A percentile compares a stretch with the other conserved stretches of the same genome.
These are phyloP conservation scores for Geopemphigus sp. DNA, from an alignment of 1,140 invertebrate species.

Conservation along the genomic window DNA sequence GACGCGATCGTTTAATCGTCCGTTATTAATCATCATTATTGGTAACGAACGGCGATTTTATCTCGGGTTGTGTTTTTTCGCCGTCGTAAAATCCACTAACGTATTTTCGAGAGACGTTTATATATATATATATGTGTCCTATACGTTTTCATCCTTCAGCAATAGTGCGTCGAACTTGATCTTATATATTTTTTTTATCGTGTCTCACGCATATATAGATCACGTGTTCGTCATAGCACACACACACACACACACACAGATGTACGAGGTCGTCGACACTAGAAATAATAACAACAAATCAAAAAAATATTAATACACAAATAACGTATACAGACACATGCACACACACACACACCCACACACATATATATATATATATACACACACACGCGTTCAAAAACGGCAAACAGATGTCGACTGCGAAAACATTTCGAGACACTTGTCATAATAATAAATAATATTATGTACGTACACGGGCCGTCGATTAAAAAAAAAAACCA, in stretches of 20 bases:
- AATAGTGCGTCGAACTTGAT: too few relatives aligned
- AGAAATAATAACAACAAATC: constrained; percentile 7
- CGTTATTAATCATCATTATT: too few relatives aligned
- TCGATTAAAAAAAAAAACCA: too few relatives aligned
- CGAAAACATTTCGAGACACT: constrained; percentile 3
- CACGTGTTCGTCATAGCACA: background rate
- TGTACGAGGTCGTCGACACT: background rate
- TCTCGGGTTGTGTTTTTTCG: too few relatives aligned
- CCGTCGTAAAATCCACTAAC: too few relatives aligned
- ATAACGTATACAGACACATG: background rate
- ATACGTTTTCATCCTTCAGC: background rate
- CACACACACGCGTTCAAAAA: background rate
- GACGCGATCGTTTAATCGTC: too few relatives aligned
- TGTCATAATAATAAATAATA: constrained; percentile 4
- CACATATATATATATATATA: background rate
- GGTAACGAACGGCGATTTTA: too few relatives aligned
- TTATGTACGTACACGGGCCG: background rate
- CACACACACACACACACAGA: background rate
- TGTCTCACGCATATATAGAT: background rate
- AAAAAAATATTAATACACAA: constrained; percentile 15
- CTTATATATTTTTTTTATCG: too few relatives aligned
- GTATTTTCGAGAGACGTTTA: too few relatives aligned
- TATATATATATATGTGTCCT: too few relatives aligned
- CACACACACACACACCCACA: too few relatives aligned
- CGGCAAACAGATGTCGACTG: constrained; percentile 7